Evolutionary conservation across 2,888 invertebrate genomes (phyloP).

Genomic region (Synergus gifuensis): DNA sequence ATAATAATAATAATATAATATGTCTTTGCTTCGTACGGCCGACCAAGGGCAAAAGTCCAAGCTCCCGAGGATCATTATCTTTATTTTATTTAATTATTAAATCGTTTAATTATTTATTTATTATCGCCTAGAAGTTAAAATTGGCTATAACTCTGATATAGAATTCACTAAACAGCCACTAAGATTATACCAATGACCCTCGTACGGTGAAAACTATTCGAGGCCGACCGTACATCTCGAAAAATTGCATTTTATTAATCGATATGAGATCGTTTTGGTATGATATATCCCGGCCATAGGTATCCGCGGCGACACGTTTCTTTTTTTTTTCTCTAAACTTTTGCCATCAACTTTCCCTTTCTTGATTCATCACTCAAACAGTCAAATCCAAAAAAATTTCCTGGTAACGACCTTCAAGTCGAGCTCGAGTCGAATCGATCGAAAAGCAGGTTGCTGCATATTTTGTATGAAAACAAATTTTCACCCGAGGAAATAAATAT

Average conservation of each 20-base stretch:
- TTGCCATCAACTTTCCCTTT: background rate
- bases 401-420: slow-evolving; percentile 6
- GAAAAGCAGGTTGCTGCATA: slow-evolving; percentile 38
- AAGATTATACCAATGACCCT: slow-evolving; percentile 30
- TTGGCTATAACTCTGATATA: slow-evolving; percentile 39
- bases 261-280: slow-evolving; percentile 76
- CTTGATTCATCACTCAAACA: slow-evolving; percentile 4
- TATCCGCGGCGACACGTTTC: slow-evolving; percentile 59
- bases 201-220: slow-evolving; percentile 52
- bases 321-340: background rate
- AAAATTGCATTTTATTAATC: slow-evolving; percentile 72
- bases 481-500: slow-evolving; percentile 1
- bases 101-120: slow-evolving; percentile 24
- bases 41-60: slow-evolving; percentile 60
- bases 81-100: slow-evolving; percentile 24
- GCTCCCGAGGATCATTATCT: slow-evolving; percentile 45
- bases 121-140: slow-evolving; percentile 33
- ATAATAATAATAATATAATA: slow-evolving; percentile 63
- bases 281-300: slow-evolving; percentile 72
- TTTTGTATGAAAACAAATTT: slow-evolving; percentile 18
- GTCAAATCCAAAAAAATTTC: slow-evolving; percentile 3
- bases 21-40: slow-evolving; percentile 70
- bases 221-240: slow-evolving; percentile 61
- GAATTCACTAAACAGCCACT: slow-evolving; percentile 34
- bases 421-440: slow-evolving; percentile 47